Percentiles rank a stretch among this genome's conserved stretches.
Conservation (phyloP, 1,140 invertebrate species). For the Drosophila santomea region DNA sequence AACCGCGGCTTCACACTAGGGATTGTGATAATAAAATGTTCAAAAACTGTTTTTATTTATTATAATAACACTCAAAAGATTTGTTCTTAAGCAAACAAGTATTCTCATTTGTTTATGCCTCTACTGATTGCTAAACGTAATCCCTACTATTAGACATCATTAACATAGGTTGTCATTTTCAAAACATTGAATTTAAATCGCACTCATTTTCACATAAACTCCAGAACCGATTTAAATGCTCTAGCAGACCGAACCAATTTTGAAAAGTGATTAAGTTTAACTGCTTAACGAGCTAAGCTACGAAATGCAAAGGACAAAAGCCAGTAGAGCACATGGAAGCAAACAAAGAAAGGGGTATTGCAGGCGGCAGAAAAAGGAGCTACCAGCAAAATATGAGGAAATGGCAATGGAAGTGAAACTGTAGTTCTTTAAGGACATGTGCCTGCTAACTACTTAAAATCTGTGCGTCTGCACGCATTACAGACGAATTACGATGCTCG, state of each 20-base stretch:
- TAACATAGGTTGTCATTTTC: slow-evolving; percentile 17
- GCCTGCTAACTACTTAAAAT: slow-evolving; percentile 70
- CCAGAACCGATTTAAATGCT: not conserved
- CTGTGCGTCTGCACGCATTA: slow-evolving; percentile 82
- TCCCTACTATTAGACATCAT: slow-evolving; percentile 14
- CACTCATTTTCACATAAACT: not conserved
- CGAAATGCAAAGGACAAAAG: slow-evolving; percentile 59
- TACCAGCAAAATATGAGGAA: slow-evolving; percentile 3
- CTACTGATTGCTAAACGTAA: slow-evolving; percentile 1
- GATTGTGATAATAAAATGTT: too few species aligned
- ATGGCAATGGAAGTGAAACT: slow-evolving; percentile 20
- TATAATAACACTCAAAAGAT: too few species aligned
- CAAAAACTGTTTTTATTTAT: too few species aligned
- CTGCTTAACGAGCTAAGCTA: slow-evolving; percentile 61
- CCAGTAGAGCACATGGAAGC: slow-evolving; percentile 60
- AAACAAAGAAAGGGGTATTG: slow-evolving; percentile 48
- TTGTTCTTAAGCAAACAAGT: not conserved
- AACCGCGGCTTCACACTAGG: too few species aligned
- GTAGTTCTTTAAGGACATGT: slow-evolving; percentile 24
- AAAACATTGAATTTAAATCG: slow-evolving; percentile 20
- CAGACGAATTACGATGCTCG: slow-evolving; percentile 80
- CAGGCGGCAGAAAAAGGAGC: not conserved
- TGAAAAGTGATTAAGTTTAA: slow-evolving; percentile 75
- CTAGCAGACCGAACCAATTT: slow-evolving; percentile 33
- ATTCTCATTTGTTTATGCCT: not conserved